Conservation (phyloP, 2,888 invertebrate species). For the Calliphora vomitoria region DNA sequence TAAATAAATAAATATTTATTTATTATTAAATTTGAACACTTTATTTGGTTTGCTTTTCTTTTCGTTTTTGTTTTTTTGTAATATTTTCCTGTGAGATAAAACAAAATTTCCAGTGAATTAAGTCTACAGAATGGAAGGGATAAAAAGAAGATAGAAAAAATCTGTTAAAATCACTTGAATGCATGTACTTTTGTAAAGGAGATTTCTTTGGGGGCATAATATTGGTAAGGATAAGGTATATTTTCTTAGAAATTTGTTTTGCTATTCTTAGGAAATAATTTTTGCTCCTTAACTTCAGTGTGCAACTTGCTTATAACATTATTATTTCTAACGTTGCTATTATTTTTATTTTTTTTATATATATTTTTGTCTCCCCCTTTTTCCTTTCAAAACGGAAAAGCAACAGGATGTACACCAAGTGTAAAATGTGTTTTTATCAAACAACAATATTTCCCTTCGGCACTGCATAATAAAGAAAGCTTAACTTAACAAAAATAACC, state of each 20-base stretch:
- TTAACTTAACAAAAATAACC: neutral
- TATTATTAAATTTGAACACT: neutral
- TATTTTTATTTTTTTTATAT: neutral
- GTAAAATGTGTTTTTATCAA: conserved; percentile 48
- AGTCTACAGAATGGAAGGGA: neutral
- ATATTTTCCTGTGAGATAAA: neutral
- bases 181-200: too few relatives aligned
- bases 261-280: neutral
- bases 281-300: neutral
- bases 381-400: neutral
- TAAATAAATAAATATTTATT: neutral
- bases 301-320: neutral
- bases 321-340: neutral
- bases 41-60: neutral
- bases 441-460: conserved; percentile 32
- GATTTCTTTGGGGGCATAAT: too few relatives aligned
- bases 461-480: conserved; percentile 23
- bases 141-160: neutral
- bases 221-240: too few relatives aligned
- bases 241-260: too few relatives aligned
- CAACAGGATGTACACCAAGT: conserved; percentile 36
- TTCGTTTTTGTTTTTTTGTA: neutral
- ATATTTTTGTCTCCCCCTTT: neutral
- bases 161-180: too few relatives aligned
- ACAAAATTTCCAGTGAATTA: conserved; percentile 21